Conservation (phyloP, 2,888 invertebrate species). For the Macrophya alboannulata region DNA sequence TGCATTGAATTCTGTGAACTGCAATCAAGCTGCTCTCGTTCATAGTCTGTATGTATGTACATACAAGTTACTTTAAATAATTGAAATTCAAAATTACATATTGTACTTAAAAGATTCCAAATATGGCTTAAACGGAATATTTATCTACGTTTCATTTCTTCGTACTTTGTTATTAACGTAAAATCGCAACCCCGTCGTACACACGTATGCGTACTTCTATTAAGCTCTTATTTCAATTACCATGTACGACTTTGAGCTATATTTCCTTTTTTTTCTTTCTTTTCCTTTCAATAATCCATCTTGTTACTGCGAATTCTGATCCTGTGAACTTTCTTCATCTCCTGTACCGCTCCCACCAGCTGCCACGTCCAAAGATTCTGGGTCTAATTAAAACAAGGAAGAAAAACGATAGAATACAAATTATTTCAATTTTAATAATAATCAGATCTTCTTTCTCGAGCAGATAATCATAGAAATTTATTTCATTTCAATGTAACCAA, state of each 20-base stretch:
- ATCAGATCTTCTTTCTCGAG: neutral
- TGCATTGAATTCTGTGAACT: conserved; percentile 30
- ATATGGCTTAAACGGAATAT: conserved; percentile 9
- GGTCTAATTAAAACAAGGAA: conserved; percentile 64
- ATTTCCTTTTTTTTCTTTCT: conserved; percentile 5
- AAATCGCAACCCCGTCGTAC: neutral
- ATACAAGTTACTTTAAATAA: conserved; percentile 24
- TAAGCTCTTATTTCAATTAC: conserved; percentile 12
- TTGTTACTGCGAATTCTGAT: conserved; percentile 62
- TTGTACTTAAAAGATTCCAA: neutral
- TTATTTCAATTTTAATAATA: neutral
- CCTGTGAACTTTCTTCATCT: conserved; percentile 69
- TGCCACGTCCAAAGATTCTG: conserved; percentile 71
- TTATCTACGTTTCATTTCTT: neutral
- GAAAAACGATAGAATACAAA: neutral
- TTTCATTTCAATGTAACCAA: neutral
- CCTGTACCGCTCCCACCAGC: conserved; percentile 70
- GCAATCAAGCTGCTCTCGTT: neutral
- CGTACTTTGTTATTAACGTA: neutral
- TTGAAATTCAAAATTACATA: conserved; percentile 37
- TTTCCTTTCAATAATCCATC: conserved; percentile 8
- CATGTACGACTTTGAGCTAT: conserved; percentile 18
- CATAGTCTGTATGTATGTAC: too few relatives aligned
- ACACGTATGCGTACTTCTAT: neutral
- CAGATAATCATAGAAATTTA: neutral